These are phyloP conservation scores for Enoplolaimus lenunculus DNA, from an alignment of 2,888 invertebrate species.

Conservation along the genomic window DNA sequence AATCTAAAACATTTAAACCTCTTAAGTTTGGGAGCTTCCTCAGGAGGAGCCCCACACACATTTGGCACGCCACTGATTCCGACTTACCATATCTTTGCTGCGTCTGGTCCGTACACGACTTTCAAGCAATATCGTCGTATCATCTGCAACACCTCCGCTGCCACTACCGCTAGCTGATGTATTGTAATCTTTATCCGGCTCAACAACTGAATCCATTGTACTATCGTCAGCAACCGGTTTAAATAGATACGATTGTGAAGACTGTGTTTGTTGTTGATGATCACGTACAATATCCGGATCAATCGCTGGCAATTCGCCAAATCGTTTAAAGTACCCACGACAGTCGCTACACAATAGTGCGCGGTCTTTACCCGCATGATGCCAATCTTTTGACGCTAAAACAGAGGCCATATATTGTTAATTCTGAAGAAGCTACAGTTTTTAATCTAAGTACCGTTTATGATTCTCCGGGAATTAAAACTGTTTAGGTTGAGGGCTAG, in stretches of 20 bases:
- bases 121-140: not conserved
- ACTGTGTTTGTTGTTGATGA: too few species aligned
- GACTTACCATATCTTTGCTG: slow-evolving; percentile 40
- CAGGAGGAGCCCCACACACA: too few species aligned
- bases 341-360: slow-evolving; percentile 60
- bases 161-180: not conserved
- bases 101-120: slow-evolving; percentile 40
- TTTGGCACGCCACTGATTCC: too few species aligned
- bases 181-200: not conserved
- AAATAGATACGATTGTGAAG: not conserved
- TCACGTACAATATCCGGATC: slow-evolving; percentile 30
- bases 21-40: too few species aligned
- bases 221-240: not conserved
- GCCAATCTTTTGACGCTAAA: slow-evolving; percentile 57
- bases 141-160: not conserved
- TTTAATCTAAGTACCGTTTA: too few species aligned
- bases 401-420: too few species aligned
- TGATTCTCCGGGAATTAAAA: too few species aligned
- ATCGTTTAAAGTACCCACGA: slow-evolving; percentile 59
- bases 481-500: too few species aligned
- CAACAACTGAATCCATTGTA: not conserved
- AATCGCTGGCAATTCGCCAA: slow-evolving; percentile 53
- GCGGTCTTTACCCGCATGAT: slow-evolving; percentile 58
- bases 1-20: too few species aligned
- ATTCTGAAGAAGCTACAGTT: too few species aligned